Percentiles rank a stretch among this genome's conserved stretches.
phyloP scores from a whole-genome alignment of 2,888 invertebrate genomes.

The Polietes domitor region DNA sequence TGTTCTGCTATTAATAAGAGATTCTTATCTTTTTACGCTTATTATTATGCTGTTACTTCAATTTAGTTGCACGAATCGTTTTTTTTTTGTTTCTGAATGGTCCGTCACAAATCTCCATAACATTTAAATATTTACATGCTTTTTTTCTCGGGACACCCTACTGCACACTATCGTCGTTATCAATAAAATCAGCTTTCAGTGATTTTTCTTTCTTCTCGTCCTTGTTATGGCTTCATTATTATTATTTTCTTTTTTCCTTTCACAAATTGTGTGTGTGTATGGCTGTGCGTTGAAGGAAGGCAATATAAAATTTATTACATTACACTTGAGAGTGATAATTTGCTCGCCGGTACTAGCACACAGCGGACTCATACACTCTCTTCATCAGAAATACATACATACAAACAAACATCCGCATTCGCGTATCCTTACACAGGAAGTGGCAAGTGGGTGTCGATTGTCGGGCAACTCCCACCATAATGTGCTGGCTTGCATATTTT shows the following conservation, averaged over 20 bases:
- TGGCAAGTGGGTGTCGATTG: neutral
- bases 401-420: neutral
- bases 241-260: neutral
- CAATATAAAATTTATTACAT: slow-evolving; percentile 16
- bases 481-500: neutral
- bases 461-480: neutral
- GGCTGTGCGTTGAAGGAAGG: neutral
- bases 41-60: too few relatives aligned
- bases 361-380: neutral
- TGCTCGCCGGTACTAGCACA: neutral
- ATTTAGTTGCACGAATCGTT: too few relatives aligned
- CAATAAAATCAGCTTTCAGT: too few relatives aligned
- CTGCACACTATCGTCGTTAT: too few relatives aligned
- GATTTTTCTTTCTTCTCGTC: too few relatives aligned
- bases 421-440: neutral
- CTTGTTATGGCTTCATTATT: neutral
- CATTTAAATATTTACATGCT: too few relatives aligned
- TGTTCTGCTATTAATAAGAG: too few relatives aligned
- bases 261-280: neutral
- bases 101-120: too few relatives aligned
- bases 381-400: neutral
- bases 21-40: too few relatives aligned
- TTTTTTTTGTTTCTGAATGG: too few relatives aligned
- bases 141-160: too few relatives aligned
- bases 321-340: slow-evolving; percentile 13